These are phyloP conservation scores for Pygoscelis antarcticus DNA, from an alignment of 2,113 vertebrate species.

Conservation along the genomic window DNA sequence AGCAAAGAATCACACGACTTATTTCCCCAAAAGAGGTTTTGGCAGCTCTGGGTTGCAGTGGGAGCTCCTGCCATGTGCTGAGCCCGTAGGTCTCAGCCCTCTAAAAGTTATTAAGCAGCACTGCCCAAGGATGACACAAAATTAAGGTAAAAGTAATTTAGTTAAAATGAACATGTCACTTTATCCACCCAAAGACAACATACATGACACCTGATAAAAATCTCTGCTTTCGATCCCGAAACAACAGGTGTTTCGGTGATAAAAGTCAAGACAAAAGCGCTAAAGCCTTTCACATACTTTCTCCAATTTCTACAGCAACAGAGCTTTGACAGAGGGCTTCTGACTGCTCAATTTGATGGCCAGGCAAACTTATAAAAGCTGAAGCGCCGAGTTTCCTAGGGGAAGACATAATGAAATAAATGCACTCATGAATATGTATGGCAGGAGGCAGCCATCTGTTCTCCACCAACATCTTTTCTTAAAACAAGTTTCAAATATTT, in stretches of 20 bases:
- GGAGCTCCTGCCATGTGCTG: neutral
- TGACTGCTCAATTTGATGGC: conserved; percentile 75
- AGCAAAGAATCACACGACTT: neutral
- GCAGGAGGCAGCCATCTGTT: conserved; percentile 71
- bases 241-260: conserved; percentile 58
- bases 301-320: conserved; percentile 68
- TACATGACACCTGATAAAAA: neutral
- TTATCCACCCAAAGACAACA: neutral
- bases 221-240: neutral
- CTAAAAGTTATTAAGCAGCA: neutral
- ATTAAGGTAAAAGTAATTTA: neutral
- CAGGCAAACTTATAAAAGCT: conserved; percentile 69
- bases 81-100: neutral
- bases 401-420: conserved; percentile 72
- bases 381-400: conserved; percentile 68
- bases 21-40: neutral
- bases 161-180: neutral
- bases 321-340: conserved; percentile 69
- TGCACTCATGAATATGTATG: conserved; percentile 79
- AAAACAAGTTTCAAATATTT: conserved; percentile 48
- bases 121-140: neutral
- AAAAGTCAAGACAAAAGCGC: conserved; percentile 68
- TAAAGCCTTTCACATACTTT: conserved; percentile 49
- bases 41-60: neutral
- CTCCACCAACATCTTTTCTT: conserved; percentile 63